Evolutionary conservation across 92 coral and sea anemone species (phyloP).

Genomic region (Phymanthus crucifer): DNA sequence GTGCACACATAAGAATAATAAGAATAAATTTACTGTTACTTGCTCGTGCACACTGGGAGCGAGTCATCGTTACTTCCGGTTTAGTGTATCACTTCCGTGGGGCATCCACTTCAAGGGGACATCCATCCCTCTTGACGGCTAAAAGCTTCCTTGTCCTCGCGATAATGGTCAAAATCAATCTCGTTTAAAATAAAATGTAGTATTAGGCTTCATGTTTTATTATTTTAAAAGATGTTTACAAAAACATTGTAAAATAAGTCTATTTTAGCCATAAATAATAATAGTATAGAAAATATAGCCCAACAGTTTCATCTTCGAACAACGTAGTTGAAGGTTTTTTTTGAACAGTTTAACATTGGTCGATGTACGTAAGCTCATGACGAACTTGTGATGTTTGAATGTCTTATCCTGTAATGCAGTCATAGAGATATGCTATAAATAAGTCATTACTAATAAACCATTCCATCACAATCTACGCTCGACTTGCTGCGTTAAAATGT

Average conservation of each 20-base stretch:
- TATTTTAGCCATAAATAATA: constrained; percentile 29
- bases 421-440: background rate
- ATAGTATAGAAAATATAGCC: constrained; percentile 8
- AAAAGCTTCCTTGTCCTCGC: background rate
- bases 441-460: background rate
- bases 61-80: constrained; percentile 12
- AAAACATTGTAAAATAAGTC: constrained; percentile 23
- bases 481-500: background rate
- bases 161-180: background rate
- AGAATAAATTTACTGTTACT: background rate
- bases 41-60: background rate
- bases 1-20: background rate
- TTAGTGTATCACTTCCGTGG: background rate
- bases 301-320: constrained; percentile 1
- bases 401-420: background rate
- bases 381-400: background rate
- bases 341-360: background rate
- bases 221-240: constrained; percentile 7
- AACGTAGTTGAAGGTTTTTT: background rate
- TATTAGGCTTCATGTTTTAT: background rate
- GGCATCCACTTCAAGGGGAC: too few species aligned
- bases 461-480: background rate
- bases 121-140: too few species aligned
- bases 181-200: background rate
- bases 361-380: background rate